phyloP scores from a whole-genome alignment of 2,888 invertebrate species.

The Eucriotettix oculatus region DNA sequence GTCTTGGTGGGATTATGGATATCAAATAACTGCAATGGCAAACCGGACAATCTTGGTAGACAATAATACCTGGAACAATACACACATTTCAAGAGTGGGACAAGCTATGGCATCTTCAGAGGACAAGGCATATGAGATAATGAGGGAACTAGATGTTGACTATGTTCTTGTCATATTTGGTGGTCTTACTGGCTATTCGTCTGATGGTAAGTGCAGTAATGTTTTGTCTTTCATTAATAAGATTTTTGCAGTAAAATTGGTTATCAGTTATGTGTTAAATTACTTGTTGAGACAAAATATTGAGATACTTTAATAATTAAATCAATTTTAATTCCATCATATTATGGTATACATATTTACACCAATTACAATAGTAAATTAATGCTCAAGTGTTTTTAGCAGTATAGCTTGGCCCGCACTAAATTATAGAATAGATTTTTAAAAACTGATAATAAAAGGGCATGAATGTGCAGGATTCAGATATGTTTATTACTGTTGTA shows the following conservation, averaged over 20 bases:
- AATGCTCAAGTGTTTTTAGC: too few relatives aligned
- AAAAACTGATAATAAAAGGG: background rate
- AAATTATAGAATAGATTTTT: background rate
- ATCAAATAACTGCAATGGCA: constrained; percentile 98
- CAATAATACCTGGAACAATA: constrained; percentile 99
- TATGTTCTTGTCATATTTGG: constrained; percentile 98
- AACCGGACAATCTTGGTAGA: constrained; percentile 95
- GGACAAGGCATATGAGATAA: constrained; percentile 93
- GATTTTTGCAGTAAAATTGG: too few relatives aligned
- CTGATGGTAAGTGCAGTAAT: constrained; percentile 54
- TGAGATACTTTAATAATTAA: too few relatives aligned
- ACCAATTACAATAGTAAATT: too few relatives aligned
- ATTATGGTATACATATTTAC: too few relatives aligned
- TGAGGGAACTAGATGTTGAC: constrained; percentile 92
- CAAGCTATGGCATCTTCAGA: constrained; percentile 98
- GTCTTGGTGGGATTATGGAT: constrained; percentile 99
- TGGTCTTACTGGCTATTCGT: constrained; percentile 95
- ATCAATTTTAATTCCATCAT: too few relatives aligned
- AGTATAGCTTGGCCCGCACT: too few relatives aligned
- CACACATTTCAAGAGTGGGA: constrained; percentile 92
- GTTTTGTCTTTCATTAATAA: background rate
- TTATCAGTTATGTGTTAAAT: too few relatives aligned
- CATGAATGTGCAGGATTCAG: background rate
- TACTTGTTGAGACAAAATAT: too few relatives aligned
- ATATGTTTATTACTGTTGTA: background rate